Conservation (phyloP, 2,888 invertebrate species). For the Pristionchus japonicus region DNA sequence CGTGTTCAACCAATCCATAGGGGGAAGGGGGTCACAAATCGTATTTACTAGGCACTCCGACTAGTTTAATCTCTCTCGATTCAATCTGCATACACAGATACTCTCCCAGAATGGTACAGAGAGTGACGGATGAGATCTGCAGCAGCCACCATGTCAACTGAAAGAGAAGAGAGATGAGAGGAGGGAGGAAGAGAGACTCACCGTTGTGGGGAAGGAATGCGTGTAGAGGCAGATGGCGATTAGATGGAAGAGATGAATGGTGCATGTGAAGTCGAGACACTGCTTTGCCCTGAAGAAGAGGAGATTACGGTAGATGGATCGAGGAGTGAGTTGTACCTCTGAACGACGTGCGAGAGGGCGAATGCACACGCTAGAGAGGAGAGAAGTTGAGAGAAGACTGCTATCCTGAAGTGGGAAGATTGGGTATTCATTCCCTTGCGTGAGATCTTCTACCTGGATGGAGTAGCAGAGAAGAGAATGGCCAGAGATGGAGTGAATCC, state of each 20-base stretch:
- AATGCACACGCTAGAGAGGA: slow-evolving; percentile 52
- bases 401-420: not conserved
- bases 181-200: not conserved
- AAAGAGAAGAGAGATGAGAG: not conserved
- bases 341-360: slow-evolving; percentile 56
- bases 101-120: slow-evolving; percentile 95
- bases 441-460: not conserved
- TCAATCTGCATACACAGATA: slow-evolving; percentile 95
- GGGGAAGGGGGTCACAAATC: slow-evolving; percentile 52
- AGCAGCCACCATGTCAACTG: slow-evolving; percentile 91
- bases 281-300: slow-evolving; percentile 91
- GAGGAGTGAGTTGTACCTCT: slow-evolving; percentile 34
- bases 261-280: slow-evolving; percentile 93
- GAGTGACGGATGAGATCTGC: slow-evolving; percentile 82
- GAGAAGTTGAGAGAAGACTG: slow-evolving; percentile 31
- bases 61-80: slow-evolving; percentile 85
- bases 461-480: slow-evolving; percentile 59
- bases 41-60: slow-evolving; percentile 61
- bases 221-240: slow-evolving; percentile 91
- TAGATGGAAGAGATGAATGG: slow-evolving; percentile 82
- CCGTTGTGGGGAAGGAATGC: slow-evolving; percentile 84
- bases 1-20: not conserved
- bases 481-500: slow-evolving; percentile 64
- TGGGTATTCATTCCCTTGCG: too few species aligned
- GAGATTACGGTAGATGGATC: not conserved